Percentiles rank a stretch among this genome's conserved stretches.
These are phyloP conservation scores for Parthenolecanium corni DNA, from an alignment of 2,888 invertebrate species.

Conservation along the genomic window DNA sequence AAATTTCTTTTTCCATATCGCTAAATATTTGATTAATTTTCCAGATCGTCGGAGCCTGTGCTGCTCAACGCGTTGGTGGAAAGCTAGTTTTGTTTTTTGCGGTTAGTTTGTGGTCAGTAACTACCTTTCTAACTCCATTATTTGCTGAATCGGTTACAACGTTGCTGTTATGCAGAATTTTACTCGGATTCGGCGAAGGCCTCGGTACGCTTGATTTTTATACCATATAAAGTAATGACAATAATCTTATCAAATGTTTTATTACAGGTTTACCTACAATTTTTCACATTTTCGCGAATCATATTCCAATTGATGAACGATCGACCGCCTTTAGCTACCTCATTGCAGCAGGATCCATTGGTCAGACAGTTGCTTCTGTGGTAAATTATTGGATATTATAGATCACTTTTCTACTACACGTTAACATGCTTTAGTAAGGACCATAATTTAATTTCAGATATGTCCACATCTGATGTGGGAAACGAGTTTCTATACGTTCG, in stretches of 20 bases:
- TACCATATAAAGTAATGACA: neutral
- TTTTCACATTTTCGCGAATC: slow-evolving; percentile 61
- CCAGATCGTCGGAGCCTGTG: slow-evolving; percentile 54
- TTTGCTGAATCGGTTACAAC: slow-evolving; percentile 53
- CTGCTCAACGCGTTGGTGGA: slow-evolving; percentile 54
- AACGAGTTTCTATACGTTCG: slow-evolving; percentile 56
- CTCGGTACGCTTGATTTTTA: slow-evolving; percentile 43
- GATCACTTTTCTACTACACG: too few species aligned
- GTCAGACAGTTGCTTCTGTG: slow-evolving; percentile 60
- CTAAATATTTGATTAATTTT: slow-evolving; percentile 30
- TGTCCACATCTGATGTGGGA: slow-evolving; percentile 58
- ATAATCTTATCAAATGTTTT: slow-evolving; percentile 16
- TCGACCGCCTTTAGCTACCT: slow-evolving; percentile 61
- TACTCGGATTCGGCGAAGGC: slow-evolving; percentile 62
- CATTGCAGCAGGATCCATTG: slow-evolving; percentile 59
- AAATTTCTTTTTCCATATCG: neutral
- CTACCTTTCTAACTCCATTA: slow-evolving; percentile 56
- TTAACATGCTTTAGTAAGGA: neutral
- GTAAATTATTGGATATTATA: slow-evolving; percentile 39
- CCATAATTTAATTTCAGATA: slow-evolving; percentile 39
- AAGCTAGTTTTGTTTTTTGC: slow-evolving; percentile 55
- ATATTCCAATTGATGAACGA: slow-evolving; percentile 57
- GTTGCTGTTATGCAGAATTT: slow-evolving; percentile 51
- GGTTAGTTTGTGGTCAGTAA: slow-evolving; percentile 60
- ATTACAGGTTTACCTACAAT: slow-evolving; percentile 57